Evolutionary conservation across 2,888 invertebrate species (phyloP).

Genomic region (Alcis repandata): DNA sequence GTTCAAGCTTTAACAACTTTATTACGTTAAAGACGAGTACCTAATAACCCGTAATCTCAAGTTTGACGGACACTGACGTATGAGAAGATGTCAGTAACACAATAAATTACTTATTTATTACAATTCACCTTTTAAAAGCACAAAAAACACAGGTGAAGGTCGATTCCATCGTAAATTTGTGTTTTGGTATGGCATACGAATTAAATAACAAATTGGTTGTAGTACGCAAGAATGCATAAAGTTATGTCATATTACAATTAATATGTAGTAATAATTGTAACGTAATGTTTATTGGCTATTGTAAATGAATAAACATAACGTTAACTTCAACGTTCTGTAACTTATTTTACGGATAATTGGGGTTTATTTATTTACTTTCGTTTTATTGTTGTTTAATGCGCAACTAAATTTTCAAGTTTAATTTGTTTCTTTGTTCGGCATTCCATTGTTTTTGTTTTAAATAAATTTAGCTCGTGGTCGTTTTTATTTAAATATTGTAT

Average conservation of each 20-base stretch:
- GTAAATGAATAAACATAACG: neutral
- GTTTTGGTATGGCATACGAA: slow-evolving; percentile 27
- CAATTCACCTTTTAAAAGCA: slow-evolving; percentile 27
- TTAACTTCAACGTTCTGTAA: neutral
- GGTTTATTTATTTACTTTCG: neutral
- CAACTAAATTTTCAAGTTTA: too few relatives aligned
- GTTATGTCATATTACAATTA: slow-evolving; percentile 33
- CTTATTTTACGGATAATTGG: slow-evolving; percentile 1
- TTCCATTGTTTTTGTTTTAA: neutral
- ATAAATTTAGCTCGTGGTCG: neutral
- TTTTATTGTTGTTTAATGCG: too few relatives aligned
- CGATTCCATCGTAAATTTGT: slow-evolving; percentile 31
- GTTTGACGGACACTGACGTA: slow-evolving; percentile 11
- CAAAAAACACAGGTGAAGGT: slow-evolving; percentile 31
- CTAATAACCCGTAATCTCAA: slow-evolving; percentile 13
- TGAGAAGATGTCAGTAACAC: slow-evolving; percentile 24
- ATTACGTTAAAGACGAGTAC: neutral
- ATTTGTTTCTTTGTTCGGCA: neutral
- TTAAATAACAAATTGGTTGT: slow-evolving; percentile 32
- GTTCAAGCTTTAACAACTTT: neutral
- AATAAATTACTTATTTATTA: slow-evolving; percentile 35
- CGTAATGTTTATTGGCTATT: slow-evolving; percentile 1
- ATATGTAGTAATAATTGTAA: slow-evolving; percentile 13
- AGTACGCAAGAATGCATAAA: slow-evolving; percentile 19
- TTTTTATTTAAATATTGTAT: neutral